Evolutionary conservation across 2,797 vertebrate species (phyloP).

Genomic region (Fistularia commersonii): DNA sequence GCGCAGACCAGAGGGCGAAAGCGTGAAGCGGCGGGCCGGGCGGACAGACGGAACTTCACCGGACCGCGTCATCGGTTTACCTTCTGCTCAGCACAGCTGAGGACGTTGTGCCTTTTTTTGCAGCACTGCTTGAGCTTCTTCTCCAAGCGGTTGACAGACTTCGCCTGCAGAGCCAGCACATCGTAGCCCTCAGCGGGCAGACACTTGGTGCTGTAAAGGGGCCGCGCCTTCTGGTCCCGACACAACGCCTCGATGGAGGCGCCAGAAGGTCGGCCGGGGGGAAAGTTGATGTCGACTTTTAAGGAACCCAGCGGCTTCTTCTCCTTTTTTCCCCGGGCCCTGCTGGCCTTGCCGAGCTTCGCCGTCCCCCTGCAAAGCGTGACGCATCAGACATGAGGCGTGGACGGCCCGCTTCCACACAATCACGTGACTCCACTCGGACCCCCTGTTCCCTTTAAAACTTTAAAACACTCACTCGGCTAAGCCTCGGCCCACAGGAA

Average conservation of each 20-base stretch:
- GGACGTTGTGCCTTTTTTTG: slow-evolving; percentile 37
- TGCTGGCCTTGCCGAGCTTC: neutral
- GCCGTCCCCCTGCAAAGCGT: slow-evolving; percentile 39
- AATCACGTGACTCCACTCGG: no score
- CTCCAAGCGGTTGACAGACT: slow-evolving; percentile 66
- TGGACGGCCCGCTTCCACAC: neutral
- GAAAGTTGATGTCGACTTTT: slow-evolving; percentile 58
- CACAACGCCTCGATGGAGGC: slow-evolving; percentile 58
- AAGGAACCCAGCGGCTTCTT: neutral
- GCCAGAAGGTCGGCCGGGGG: slow-evolving; percentile 64
- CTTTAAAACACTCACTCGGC: no score
- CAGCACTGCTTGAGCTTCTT: slow-evolving; percentile 70
- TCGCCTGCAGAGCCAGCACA: slow-evolving; percentile 57
- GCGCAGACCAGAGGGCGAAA: slow-evolving; percentile 1
- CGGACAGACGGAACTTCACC: neutral
- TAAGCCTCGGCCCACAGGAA: no score
- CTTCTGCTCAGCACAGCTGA: slow-evolving; percentile 62
- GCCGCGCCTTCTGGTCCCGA: slow-evolving; percentile 45
- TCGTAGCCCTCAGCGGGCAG: slow-evolving; percentile 39
- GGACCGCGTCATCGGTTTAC: slow-evolving; percentile 27
- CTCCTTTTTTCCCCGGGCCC: neutral
- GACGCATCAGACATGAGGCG: slow-evolving; percentile 21
- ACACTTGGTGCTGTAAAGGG: slow-evolving; percentile 52
- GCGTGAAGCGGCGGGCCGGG: neutral
- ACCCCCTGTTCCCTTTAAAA: no score